Evolutionary conservation across 2,797 vertebrate species (phyloP).

Genomic region (Gambusia yucatana): DNA sequence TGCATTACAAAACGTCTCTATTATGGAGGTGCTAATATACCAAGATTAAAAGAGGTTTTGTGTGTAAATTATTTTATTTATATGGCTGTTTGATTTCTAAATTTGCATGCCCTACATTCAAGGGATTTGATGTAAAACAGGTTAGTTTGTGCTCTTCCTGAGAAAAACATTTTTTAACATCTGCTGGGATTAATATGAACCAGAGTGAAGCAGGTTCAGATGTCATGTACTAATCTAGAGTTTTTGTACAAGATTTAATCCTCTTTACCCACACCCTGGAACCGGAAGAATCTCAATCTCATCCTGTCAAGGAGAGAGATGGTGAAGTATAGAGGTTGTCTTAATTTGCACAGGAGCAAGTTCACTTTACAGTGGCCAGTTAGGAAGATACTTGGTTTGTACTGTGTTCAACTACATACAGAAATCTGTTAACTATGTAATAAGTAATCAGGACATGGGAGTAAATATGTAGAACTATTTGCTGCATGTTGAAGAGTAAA

Average conservation of each 20-base stretch:
- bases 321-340: slow-evolving; percentile 25
- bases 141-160: slow-evolving; percentile 63
- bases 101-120: slow-evolving; percentile 49
- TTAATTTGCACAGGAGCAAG: slow-evolving; percentile 16
- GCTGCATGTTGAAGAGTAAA: neutral
- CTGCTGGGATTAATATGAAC: slow-evolving; percentile 57
- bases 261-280: slow-evolving; percentile 61
- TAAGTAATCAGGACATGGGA: neutral
- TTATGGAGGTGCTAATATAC: slow-evolving; percentile 6
- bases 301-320: slow-evolving; percentile 56
- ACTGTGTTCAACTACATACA: neutral
- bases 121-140: slow-evolving; percentile 58
- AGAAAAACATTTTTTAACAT: slow-evolving; percentile 46
- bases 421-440: neutral
- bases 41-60: slow-evolving; percentile 4
- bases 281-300: slow-evolving; percentile 46
- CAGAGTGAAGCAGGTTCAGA: slow-evolving; percentile 48
- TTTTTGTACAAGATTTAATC: slow-evolving; percentile 60
- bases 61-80: neutral
- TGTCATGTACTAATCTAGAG: slow-evolving; percentile 52
- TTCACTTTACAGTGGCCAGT: slow-evolving; percentile 6
- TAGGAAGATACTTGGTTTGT: neutral
- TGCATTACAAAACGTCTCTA: slow-evolving; percentile 7
- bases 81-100: slow-evolving; percentile 18
- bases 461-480: neutral